Evolutionary conservation across 2,113 vertebrate genomes (phyloP).

Genomic region (Tylochromis polylepis): DNA sequence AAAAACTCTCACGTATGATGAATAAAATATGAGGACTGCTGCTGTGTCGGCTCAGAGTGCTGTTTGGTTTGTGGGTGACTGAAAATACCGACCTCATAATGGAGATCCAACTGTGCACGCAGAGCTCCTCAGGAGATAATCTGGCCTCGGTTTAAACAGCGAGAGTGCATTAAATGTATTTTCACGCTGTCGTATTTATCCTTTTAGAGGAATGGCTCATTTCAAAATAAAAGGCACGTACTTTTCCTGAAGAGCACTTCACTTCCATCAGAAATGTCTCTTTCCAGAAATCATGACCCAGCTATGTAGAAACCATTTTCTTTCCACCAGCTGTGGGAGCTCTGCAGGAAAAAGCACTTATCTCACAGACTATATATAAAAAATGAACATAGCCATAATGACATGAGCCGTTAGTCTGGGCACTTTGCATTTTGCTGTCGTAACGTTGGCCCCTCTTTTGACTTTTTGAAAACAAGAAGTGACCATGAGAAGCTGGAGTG

Average conservation of each 20-base stretch:
- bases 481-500: neutral
- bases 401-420: neutral
- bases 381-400: neutral
- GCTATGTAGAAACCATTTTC: neutral
- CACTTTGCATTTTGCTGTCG: neutral
- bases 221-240: neutral
- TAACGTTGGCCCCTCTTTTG: accelerated
- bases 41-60: neutral
- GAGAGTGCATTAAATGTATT: neutral
- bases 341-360: no score
- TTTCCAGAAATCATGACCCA: neutral
- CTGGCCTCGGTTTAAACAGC: neutral
- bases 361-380: neutral
- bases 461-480: neutral
- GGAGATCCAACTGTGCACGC: accelerated
- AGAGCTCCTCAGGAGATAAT: neutral
- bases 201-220: neutral
- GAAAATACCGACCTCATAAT: neutral
- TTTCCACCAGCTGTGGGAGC: no score
- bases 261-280: neutral
- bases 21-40: neutral
- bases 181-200: neutral
- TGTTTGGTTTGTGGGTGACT: neutral
- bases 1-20: neutral
- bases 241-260: neutral